Evolutionary conservation across 1,140 invertebrate genomes (phyloP).

Genomic region (Hormaphis cornu): DNA sequence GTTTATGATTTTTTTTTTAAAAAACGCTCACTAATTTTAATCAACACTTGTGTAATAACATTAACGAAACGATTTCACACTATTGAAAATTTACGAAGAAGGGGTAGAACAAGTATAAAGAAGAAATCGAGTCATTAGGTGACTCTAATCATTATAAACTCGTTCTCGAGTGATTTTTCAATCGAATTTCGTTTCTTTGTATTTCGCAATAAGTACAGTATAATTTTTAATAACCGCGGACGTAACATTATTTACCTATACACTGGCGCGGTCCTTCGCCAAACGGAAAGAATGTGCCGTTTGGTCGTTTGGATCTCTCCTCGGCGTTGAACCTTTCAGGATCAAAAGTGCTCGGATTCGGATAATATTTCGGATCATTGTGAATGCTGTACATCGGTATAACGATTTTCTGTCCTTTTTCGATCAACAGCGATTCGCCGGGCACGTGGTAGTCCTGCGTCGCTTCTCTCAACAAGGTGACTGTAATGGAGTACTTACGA

Average conservation of each 20-base stretch:
- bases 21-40: too few species aligned
- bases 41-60: too few species aligned
- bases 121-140: too few species aligned
- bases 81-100: too few species aligned
- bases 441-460: conserved; percentile 47
- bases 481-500: conserved; percentile 43
- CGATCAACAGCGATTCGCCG: conserved; percentile 36
- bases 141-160: too few species aligned
- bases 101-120: too few species aligned
- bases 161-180: too few species aligned
- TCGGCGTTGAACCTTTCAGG: conserved; percentile 46
- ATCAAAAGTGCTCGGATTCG: conserved; percentile 49
- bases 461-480: conserved; percentile 42
- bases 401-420: conserved; percentile 50
- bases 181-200: too few species aligned
- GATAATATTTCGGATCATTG: conserved; percentile 46
- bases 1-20: too few species aligned
- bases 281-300: conserved; percentile 53
- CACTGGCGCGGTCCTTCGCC: conserved; percentile 47
- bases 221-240: too few species aligned
- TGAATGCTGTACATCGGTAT: conserved; percentile 57
- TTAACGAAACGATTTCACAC: too few species aligned
- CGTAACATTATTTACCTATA: conserved; percentile 43
- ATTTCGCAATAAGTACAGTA: too few species aligned
- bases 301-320: conserved; percentile 41